Percentiles rank a stretch among this genome's conserved stretches.
Conservation (phyloP, 1,140 invertebrate genomes). For the Schlechtendalia chinensis region DNA sequence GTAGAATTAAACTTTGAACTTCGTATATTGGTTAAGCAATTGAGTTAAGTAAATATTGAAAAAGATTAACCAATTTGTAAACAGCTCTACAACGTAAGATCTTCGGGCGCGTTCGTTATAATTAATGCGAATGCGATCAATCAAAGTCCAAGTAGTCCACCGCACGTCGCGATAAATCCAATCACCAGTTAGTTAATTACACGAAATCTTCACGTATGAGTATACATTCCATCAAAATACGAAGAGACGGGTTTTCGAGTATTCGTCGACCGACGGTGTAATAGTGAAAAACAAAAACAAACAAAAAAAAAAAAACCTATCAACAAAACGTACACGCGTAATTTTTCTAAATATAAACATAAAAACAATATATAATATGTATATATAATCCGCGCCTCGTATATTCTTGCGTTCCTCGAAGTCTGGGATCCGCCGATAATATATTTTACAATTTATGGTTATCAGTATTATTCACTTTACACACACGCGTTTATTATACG, state of each 20-base stretch:
- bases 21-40: neutral
- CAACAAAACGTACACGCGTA: neutral
- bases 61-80: neutral
- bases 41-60: constrained; percentile 5
- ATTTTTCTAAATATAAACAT: neutral
- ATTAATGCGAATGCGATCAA: neutral
- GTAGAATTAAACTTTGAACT: neutral
- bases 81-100: neutral
- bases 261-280: no score
- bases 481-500: neutral
- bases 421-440: neutral
- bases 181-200: neutral
- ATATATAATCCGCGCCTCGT: neutral
- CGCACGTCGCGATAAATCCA: neutral
- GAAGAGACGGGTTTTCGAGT: no score
- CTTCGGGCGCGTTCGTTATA: neutral
- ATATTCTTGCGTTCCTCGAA: neutral
- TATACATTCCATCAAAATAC: neutral
- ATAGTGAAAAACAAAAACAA: no score
- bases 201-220: neutral
- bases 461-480: neutral
- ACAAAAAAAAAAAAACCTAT: no score
- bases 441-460: neutral
- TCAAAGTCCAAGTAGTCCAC: neutral
- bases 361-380: neutral